These are phyloP conservation scores for Pararge aegeria DNA, from an alignment of 1,140 invertebrate genomes.

Conservation along the genomic window DNA sequence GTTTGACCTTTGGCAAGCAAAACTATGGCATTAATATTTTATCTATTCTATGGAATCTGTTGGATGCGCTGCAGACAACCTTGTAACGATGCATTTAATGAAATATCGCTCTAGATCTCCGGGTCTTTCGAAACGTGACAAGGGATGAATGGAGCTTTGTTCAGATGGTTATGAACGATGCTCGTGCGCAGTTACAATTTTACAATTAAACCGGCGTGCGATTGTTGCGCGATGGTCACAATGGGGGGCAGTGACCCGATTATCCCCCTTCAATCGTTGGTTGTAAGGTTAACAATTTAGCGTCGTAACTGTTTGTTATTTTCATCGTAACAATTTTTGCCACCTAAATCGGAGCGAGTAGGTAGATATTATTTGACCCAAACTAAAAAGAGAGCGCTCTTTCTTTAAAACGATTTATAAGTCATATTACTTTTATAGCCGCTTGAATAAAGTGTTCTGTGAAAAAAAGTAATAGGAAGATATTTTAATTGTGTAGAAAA, in stretches of 20 bases:
- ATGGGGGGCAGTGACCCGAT: slow-evolving; percentile 43
- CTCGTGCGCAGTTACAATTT: slow-evolving; percentile 20
- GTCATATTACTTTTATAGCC: too few relatives aligned
- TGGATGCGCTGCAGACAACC: slow-evolving; percentile 21
- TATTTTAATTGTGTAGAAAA: too few relatives aligned
- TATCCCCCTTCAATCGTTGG: slow-evolving; percentile 27
- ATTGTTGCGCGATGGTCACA: slow-evolving; percentile 39
- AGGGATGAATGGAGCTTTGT: slow-evolving; percentile 30
- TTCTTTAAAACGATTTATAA: too few relatives aligned
- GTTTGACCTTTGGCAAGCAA: slow-evolving; percentile 13
- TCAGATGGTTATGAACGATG: too few relatives aligned
- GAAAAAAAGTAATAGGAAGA: too few relatives aligned
- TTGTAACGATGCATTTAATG: slow-evolving; percentile 26
- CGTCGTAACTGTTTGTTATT: not conserved
- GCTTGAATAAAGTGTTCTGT: too few relatives aligned
- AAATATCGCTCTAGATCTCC: slow-evolving; percentile 19
- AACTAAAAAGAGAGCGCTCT: too few relatives aligned
- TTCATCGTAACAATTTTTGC: not conserved
- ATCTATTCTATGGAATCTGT: slow-evolving; percentile 10
- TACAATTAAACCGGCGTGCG: slow-evolving; percentile 34
- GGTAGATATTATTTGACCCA: too few relatives aligned
- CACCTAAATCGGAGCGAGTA: too few relatives aligned
- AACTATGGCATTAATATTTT: slow-evolving; percentile 7
- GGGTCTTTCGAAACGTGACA: slow-evolving; percentile 37
- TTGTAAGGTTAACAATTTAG: slow-evolving; percentile 8